These are phyloP conservation scores for Potamilus streckersoni DNA, from an alignment of 1,140 invertebrate genomes.

Conservation along the genomic window DNA sequence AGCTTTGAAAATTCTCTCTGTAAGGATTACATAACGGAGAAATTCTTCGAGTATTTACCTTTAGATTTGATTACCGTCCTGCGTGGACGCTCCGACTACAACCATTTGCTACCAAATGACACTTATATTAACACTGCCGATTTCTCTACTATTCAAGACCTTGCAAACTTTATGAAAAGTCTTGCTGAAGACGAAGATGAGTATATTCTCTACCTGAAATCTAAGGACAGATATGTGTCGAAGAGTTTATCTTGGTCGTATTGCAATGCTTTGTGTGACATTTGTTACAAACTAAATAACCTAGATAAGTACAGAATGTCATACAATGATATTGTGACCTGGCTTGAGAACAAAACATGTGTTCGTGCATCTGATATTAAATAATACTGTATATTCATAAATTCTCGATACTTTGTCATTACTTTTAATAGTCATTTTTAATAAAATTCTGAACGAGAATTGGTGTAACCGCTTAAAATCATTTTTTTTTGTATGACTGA, in stretches of 20 bases:
- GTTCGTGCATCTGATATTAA: no score
- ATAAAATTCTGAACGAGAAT: no score
- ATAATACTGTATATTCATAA: no score
- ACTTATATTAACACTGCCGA: slow-evolving; percentile 9
- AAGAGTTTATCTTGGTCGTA: neutral
- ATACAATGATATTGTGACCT: slow-evolving; percentile 6
- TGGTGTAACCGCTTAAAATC: no score
- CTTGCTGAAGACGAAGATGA: slow-evolving; percentile 5
- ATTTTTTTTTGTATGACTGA: no score
- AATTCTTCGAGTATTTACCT: neutral
- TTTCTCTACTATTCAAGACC: neutral
- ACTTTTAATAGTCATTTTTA: no score
- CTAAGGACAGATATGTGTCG: slow-evolving; percentile 5
- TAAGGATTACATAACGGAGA: slow-evolving; percentile 20
- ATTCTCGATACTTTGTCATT: no score
- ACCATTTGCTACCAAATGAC: neutral
- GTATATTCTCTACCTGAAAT: slow-evolving; percentile 1
- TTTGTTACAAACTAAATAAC: slow-evolving; percentile 11
- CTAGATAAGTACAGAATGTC: neutral
- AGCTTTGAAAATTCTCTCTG: slow-evolving; percentile 11
- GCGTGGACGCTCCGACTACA: slow-evolving; percentile 2
- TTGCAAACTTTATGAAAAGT: neutral
- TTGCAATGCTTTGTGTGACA: neutral
- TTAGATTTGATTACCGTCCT: slow-evolving; percentile 4
- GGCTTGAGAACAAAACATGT: neutral